These are phyloP conservation scores for Lontra canadensis DNA, from an alignment of 2,113 vertebrate genomes.

Conservation along the genomic window DNA sequence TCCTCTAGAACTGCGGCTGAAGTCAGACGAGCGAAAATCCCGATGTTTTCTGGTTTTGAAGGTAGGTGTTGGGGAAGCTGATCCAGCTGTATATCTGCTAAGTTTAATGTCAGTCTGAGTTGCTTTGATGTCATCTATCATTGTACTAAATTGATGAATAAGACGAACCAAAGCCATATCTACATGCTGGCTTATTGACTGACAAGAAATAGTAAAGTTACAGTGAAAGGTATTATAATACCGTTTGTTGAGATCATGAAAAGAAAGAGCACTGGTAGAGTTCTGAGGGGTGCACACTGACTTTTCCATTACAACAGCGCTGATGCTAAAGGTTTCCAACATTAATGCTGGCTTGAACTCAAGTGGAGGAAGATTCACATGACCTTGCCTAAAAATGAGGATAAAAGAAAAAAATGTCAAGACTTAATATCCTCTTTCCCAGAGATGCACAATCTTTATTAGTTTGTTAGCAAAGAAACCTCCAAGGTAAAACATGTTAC, in stretches of 20 bases:
- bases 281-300: conserved; percentile 91
- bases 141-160: conserved; percentile 99
- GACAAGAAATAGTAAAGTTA: conserved; percentile 97
- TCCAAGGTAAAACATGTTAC: background rate
- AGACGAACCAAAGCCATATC: conserved; percentile 99
- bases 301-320: conserved; percentile 97
- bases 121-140: conserved; percentile 98
- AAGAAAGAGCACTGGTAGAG: conserved; percentile 90
- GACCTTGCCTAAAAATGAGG: conserved; percentile 88
- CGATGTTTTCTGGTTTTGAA: conserved; percentile 95
- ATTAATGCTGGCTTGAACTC: conserved; percentile 97
- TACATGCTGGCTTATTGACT: conserved; percentile 98
- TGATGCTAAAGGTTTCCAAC: conserved; percentile 98
- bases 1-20: conserved; percentile 96
- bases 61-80: conserved; percentile 95
- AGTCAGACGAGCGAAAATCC: conserved; percentile 96
- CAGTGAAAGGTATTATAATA: conserved; percentile 98
- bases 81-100: conserved; percentile 97
- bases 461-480: background rate
- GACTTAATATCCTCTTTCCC: background rate
- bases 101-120: conserved; percentile 99
- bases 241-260: conserved; percentile 96
- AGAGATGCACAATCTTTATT: background rate
- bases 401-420: conserved; percentile 12
- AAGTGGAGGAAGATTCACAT: conserved; percentile 92